Base-by-base conservation (phyloP, 1,140 invertebrate species). In the Camponotus pennsylvanicus region DNA sequence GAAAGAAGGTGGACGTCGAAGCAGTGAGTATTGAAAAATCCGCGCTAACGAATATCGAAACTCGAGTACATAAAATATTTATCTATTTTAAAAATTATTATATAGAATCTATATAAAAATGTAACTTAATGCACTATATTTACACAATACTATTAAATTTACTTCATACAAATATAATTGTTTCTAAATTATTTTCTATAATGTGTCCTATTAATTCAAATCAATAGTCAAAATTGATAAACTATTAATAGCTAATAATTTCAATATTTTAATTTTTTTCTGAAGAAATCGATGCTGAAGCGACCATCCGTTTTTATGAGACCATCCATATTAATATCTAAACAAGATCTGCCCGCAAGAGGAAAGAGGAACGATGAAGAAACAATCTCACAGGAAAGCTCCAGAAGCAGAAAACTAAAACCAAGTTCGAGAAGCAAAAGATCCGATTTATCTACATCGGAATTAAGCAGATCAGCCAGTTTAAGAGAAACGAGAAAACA, bases 221-320 rank as follows among this genome's bases (percentile, higher is more conserved):
- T 63, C 2, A n/a, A 63, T 78, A 78, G 45, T 55, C 2, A 52
- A n/a, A 77, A 37, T 49, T 8, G 40, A 40, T 34, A n/a, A 6
- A 37, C 0, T 18, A 32, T 42, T 40, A 32, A 15, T 6, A 57
- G 5, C 34, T n/a, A 79, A 37, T 66, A 18, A 73, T 71, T 57
- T 45, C n/a, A 40, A 18, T 15, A 86, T 11, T 69, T 66, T 61
- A n/a, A 15, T 45, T 27, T 1, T 21, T 57, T 18, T 8, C 40
- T 40, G n/a, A 57, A 94, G 94, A 79, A 77, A 9, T 86, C 92
- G 86, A 90, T 94, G 3, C 95, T 96, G 86, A 95, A 95, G 87
- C 93, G 95, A 21, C 95, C 96, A 0, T 96, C 96, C 0, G 95
- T 96, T 92, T 97, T 95, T 15, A 3, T 75, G 6, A 27, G 11